Evolutionary conservation across 1,140 invertebrate species (phyloP), one percentile per base, ranked within the genome.

Genomic region (Heliconius hewitsoni): DNA sequence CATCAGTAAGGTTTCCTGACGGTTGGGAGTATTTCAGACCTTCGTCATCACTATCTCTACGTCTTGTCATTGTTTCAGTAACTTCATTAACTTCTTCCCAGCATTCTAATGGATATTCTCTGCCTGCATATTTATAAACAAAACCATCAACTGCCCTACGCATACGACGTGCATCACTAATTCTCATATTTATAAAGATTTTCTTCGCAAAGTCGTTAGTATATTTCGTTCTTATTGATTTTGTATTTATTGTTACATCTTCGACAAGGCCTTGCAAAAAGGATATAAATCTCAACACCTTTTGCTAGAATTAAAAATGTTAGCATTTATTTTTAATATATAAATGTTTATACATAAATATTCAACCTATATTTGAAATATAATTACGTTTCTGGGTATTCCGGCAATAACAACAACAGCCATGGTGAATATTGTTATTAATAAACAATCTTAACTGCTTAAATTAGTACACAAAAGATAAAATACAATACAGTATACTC

Each of bases 381-480:
- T 73, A 73, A n/a, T 73, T 73, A 73, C 78, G 11, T 66, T 80
- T 75, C 60, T 75, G 13, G 78, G 78, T 9, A 80, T 34, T 42
- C 78, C 78, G 46, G 42, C 71, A 50, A 80, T 74, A 52, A 75
- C 42, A 27, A 80, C 46, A 71, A 52, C 71, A 27, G 39, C 39
- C 71, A 73, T 73, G 37, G 39, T 73, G 23, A 73, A 73, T 73
- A 27, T 66, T 66, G 23, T 66, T 42, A 13, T 42, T 42, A 42
- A 13, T 66, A 66, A 23, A 66, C 11, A 66, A 66, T 66, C 27
- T 27, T 30, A 30, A 16, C 23, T 27, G 60, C 27, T 11, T 27
- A 30, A 1, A 66, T 16, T 66, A 30, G 11, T 30, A 13, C 27
- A 16, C 60, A 23, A 60, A 46, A 16, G 42, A 8, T 37, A 37